Evolutionary conservation across 2,113 vertebrate genomes (phyloP).

Genomic region (Panthera tigris): DNA sequence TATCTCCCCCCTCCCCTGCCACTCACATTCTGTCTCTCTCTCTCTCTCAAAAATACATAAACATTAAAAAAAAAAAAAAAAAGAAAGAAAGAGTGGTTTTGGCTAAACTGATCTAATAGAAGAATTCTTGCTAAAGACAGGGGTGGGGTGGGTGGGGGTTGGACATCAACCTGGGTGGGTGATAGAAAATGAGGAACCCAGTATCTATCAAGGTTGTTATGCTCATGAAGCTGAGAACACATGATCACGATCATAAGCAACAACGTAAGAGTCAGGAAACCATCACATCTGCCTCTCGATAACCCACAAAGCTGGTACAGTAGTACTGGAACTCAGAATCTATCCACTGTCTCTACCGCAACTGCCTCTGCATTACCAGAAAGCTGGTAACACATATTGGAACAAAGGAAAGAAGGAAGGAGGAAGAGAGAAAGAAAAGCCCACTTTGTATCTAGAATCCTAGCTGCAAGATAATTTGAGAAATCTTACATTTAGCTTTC

Average conservation of each 20-base stretch:
- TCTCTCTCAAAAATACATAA: no score
- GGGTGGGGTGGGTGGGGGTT: no score
- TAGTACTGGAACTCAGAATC: background rate
- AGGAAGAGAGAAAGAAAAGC: background rate
- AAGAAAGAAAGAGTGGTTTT: background rate
- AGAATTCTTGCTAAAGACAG: background rate
- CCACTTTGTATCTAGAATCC: background rate
- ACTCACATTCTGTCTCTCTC: no score
- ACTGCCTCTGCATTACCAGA: background rate
- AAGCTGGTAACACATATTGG: background rate
- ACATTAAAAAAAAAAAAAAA: no score
- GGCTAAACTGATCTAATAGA: background rate
- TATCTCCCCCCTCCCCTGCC: no score
- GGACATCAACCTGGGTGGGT: background rate
- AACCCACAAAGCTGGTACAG: background rate
- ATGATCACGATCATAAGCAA: background rate
- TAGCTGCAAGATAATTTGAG: background rate
- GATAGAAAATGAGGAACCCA: background rate
- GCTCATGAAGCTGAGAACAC: background rate
- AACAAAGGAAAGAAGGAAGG: background rate
- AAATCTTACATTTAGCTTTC: background rate
- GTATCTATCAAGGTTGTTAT: background rate
- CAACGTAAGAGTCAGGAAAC: background rate
- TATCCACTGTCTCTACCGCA: background rate
- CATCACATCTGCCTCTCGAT: background rate